Base-by-base conservation (phyloP, 2,797 vertebrate genomes). In the Galago senegalensis region DNA sequence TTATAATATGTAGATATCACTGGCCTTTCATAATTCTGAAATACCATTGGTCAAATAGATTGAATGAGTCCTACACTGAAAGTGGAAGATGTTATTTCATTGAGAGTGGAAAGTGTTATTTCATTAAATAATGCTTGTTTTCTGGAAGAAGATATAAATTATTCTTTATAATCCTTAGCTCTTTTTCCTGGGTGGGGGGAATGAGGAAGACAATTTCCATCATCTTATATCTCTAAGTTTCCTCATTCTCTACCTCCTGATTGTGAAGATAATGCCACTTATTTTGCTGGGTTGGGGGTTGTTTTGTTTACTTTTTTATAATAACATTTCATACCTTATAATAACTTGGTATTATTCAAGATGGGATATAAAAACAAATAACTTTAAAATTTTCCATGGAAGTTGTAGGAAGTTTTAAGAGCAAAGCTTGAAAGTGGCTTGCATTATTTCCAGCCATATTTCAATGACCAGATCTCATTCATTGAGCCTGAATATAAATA, bases 61-160 rank as follows among this genome's bases (percentile, higher is more conserved):
- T 79, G 6, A 80, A 67, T 17, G 16, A 37, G 14, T 20, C 25
- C 27, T 43, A 7, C 0, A 37, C 23, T 81, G 43, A 61, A 53
- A 13, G 1, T 20, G 1, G 5, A 3, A 27, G 10, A 40, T n/a
- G 1, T 40, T 31, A 16, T 21, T 40, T 87, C 0, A 37, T 18
- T 81, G 43, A 61, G 43, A 13, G 1, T 20, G 0, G 5, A 3
- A 27, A 7, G n/a, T n/a, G 1, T 34, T 31, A 16, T 21, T 40
- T 82, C 12, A 67, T 76, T 87, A 61, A 81, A 91, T 12, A 43
- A 2, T 53, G 11, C 14, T 46, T 73, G 23, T n/a, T 89, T n/a
- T 25, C 37, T 61, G 18, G 3, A 61, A 85, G 25, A 73, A 37
- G 16, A 27, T 10, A 6, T n/a, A 34, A 67, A 25, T 7, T 53